These are phyloP conservation scores for Clarias pachynema DNA, from an alignment of 2,797 vertebrate species.

Conservation along the genomic window DNA sequence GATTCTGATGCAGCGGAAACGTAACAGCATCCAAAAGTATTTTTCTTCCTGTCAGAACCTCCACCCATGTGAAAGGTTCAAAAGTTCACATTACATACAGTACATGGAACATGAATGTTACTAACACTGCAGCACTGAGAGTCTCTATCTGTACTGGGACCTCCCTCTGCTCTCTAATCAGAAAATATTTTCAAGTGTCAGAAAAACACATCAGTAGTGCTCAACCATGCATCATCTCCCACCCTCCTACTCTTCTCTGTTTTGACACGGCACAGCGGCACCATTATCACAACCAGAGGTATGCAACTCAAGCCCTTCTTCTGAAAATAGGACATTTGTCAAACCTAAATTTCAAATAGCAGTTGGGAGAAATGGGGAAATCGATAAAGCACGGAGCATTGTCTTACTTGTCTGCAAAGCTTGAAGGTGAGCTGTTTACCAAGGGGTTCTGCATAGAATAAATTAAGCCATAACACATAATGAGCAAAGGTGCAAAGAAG, in stretches of 20 bases:
- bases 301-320: constrained; percentile 42
- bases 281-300: constrained; percentile 29
- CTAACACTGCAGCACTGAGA: constrained; percentile 22
- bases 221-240: constrained; percentile 17
- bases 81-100: not conserved
- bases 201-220: constrained; percentile 33
- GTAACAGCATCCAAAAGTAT: not conserved
- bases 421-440: constrained; percentile 27
- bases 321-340: constrained; percentile 45
- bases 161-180: constrained; percentile 41
- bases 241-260: not conserved
- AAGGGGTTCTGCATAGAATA: constrained; percentile 22
- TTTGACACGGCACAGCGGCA: constrained; percentile 11
- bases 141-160: constrained; percentile 7
- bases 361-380: constrained; percentile 22
- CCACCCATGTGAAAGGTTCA: not conserved
- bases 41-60: not conserved
- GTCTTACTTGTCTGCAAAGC: constrained; percentile 20
- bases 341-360: constrained; percentile 21
- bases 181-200: constrained; percentile 28
- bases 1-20: not conserved
- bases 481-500: not conserved
- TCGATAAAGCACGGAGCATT: constrained; percentile 46
- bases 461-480: constrained; percentile 19
- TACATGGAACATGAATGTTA: not conserved